These are phyloP conservation scores for Actias luna DNA, from an alignment of 2,888 invertebrate genomes.

Conservation along the genomic window DNA sequence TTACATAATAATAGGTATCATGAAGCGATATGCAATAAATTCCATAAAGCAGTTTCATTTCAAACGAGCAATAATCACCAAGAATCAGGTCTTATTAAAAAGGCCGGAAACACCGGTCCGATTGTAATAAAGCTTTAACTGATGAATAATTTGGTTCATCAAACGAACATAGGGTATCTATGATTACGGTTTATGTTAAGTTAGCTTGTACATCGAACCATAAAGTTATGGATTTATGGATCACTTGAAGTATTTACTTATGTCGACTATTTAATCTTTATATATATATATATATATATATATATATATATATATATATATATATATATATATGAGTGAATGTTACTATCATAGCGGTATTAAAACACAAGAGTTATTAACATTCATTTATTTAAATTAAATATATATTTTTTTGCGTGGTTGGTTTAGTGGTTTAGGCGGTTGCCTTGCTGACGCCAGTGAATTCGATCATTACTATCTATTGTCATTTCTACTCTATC, in stretches of 20 bases:
- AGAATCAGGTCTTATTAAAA: conserved; percentile 10
- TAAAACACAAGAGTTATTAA: no score
- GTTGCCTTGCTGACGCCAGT: no score
- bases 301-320: neutral
- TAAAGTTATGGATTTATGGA: neutral
- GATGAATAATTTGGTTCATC: conserved; percentile 2
- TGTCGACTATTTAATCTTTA: no score
- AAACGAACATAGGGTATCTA: neutral
- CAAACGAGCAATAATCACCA: neutral
- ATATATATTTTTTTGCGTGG: no score
- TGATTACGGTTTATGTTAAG: neutral
- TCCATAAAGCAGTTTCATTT: neutral
- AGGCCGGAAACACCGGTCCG: conserved; percentile 13
- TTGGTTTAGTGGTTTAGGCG: no score
- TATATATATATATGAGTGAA: neutral
- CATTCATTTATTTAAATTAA: neutral
- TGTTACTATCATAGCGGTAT: no score
- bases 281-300: neutral
- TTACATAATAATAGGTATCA: neutral
- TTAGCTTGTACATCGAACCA: neutral
- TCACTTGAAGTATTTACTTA: no score
- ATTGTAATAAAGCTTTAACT: conserved; percentile 5
- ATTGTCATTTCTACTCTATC: no score
- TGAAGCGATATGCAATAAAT: neutral
- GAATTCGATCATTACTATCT: no score